Evolutionary conservation across 2,113 vertebrate species (phyloP).

Genomic region (Jaculus jaculus): DNA sequence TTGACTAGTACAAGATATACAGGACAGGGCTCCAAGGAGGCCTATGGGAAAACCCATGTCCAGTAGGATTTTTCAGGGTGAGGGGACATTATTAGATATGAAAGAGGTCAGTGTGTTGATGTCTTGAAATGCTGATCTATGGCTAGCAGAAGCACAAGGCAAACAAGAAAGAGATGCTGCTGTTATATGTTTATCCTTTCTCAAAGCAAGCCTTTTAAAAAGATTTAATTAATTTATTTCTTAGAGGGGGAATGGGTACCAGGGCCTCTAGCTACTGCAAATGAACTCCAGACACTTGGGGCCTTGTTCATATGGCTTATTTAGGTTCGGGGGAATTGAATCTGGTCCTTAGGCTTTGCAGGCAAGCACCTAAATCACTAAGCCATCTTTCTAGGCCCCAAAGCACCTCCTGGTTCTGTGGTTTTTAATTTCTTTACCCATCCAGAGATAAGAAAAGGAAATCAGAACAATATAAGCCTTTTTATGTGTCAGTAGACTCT

Average conservation of each 20-base stretch:
- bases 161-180: neutral
- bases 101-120: neutral
- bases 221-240: too few species aligned
- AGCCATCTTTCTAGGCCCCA: too few species aligned
- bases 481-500: neutral
- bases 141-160: neutral
- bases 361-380: too few species aligned
- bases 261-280: too few species aligned
- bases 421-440: neutral
- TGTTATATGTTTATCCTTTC: accelerated
- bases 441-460: neutral
- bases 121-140: neutral
- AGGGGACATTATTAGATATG: neutral
- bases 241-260: too few species aligned
- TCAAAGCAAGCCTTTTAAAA: neutral
- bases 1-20: neutral
- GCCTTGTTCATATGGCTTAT: too few species aligned
- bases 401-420: neutral
- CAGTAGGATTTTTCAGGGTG: neutral
- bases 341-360: too few species aligned
- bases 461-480: neutral
- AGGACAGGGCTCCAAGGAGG: neutral
- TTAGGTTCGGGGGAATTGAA: too few species aligned
- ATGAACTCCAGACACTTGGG: too few species aligned
- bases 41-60: neutral